A percentile compares a stretch with the other conserved stretches of the same genome.
Conservation (phyloP, 2,888 invertebrate species). For the Patella caerulea region DNA sequence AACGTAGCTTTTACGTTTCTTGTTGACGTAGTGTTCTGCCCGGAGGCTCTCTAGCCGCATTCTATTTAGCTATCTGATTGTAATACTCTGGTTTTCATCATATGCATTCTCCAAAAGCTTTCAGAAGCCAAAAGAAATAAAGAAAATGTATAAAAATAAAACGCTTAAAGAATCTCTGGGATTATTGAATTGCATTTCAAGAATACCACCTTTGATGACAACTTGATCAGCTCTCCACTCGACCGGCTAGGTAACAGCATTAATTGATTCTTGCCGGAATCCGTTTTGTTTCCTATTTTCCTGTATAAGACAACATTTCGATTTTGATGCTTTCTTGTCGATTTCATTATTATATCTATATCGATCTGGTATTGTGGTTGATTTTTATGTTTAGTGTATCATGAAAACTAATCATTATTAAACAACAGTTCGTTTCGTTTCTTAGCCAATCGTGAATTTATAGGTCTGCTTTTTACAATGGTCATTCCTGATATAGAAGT, state of each 20-base stretch:
- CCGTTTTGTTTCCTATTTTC: constrained; percentile 7
- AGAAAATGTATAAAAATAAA: too few relatives aligned
- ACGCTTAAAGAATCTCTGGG: not conserved
- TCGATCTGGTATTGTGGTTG: constrained; percentile 1
- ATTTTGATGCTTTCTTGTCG: constrained; percentile 2
- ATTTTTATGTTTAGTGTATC: constrained; percentile 3
- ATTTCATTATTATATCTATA: not conserved
- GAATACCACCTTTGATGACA: constrained; percentile 5
- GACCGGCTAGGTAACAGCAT: not conserved
- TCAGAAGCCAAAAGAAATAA: not conserved
- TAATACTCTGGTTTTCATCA: not conserved
- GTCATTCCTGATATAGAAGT: not conserved
- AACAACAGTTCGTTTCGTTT: constrained; percentile 2
- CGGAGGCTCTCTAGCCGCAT: not conserved
- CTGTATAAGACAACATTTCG: constrained; percentile 2
- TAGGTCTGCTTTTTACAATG: constrained; percentile 4
- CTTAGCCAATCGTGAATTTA: constrained; percentile 5
- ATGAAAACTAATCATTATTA: constrained; percentile 9
- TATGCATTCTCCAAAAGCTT: constrained; percentile 3
- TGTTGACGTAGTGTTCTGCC: too few relatives aligned
- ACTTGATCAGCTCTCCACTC: not conserved
- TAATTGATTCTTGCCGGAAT: not conserved
- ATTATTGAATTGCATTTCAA: constrained; percentile 5
- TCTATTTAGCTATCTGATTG: not conserved
- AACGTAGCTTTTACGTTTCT: too few relatives aligned